Evolutionary conservation across 2,888 invertebrate genomes (phyloP).

Genomic region (Cyclophora punctaria): DNA sequence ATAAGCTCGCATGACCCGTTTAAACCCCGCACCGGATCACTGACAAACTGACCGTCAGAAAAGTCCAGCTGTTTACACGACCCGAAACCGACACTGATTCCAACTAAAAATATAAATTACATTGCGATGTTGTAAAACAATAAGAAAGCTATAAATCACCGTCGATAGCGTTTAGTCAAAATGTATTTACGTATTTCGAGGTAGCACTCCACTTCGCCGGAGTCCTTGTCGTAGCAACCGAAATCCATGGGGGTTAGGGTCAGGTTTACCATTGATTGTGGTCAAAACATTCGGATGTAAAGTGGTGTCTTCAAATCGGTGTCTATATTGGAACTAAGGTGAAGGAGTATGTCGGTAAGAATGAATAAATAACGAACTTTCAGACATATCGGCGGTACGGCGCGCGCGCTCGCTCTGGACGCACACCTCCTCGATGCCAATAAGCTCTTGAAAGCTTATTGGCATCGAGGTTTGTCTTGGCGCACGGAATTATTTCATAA

Average conservation of each 20-base stretch:
- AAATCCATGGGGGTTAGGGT: slow-evolving; percentile 69
- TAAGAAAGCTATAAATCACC: slow-evolving; percentile 53
- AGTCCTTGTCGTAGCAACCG: slow-evolving; percentile 79
- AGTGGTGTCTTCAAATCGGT: slow-evolving; percentile 57
- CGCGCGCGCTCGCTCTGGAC: slow-evolving; percentile 53
- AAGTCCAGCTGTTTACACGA: slow-evolving; percentile 67
- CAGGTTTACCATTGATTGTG: slow-evolving; percentile 30
- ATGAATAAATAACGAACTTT: slow-evolving; percentile 71
- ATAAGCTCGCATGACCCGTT: slow-evolving; percentile 50
- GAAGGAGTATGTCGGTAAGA: slow-evolving; percentile 52
- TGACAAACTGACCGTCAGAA: slow-evolving; percentile 60
- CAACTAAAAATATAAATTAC: slow-evolving; percentile 74
- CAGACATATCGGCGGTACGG: slow-evolving; percentile 43
- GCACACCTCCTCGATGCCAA: slow-evolving; percentile 55
- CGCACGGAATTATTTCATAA: slow-evolving; percentile 37
- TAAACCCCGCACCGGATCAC: slow-evolving; percentile 50
- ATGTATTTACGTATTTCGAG: slow-evolving; percentile 79
- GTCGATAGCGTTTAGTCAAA: slow-evolving; percentile 54
- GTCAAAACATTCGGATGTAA: slow-evolving; percentile 33
- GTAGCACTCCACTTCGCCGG: slow-evolving; percentile 81
- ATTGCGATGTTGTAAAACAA: slow-evolving; percentile 63
- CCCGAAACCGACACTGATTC: slow-evolving; percentile 67
- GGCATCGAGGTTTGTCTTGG: slow-evolving; percentile 30
- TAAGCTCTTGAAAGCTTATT: slow-evolving; percentile 41
- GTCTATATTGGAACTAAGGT: slow-evolving; percentile 63